These are phyloP conservation scores for Marmota flaviventris DNA, from an alignment of 2,113 vertebrate genomes.

Conservation along the genomic window DNA sequence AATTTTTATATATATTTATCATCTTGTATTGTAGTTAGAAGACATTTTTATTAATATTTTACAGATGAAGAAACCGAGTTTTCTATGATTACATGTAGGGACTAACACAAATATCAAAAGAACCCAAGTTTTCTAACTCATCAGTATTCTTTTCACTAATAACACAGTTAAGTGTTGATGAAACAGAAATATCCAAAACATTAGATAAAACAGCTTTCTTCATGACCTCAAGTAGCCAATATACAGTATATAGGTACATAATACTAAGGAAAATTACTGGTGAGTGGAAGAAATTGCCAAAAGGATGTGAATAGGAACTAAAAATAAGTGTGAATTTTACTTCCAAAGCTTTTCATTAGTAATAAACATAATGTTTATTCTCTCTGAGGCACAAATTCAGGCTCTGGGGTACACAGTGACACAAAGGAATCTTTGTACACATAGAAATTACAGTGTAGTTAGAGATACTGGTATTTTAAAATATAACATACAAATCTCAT, in stretches of 20 bases:
- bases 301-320: not conserved
- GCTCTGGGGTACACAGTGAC: not conserved
- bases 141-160: not conserved
- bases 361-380: not conserved
- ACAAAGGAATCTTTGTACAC: not conserved
- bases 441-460: not conserved
- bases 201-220: not conserved
- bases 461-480: not conserved
- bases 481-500: not conserved
- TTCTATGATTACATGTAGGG: not conserved
- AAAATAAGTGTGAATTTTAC: constrained; percentile 22
- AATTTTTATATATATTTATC: not conserved
- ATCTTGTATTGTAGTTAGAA: not conserved
- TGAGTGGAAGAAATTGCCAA: not conserved
- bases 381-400: not conserved
- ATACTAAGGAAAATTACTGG: not conserved
- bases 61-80: not conserved
- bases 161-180: not conserved
- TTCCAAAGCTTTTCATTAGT: not conserved
- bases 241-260: not conserved
- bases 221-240: not conserved
- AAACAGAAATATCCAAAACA: not conserved
- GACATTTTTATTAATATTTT: not conserved
- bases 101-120: not conserved
- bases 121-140: not conserved